phyloP scores from a whole-genome alignment of 2,113 vertebrate genomes.

The Bucco capensis region DNA sequence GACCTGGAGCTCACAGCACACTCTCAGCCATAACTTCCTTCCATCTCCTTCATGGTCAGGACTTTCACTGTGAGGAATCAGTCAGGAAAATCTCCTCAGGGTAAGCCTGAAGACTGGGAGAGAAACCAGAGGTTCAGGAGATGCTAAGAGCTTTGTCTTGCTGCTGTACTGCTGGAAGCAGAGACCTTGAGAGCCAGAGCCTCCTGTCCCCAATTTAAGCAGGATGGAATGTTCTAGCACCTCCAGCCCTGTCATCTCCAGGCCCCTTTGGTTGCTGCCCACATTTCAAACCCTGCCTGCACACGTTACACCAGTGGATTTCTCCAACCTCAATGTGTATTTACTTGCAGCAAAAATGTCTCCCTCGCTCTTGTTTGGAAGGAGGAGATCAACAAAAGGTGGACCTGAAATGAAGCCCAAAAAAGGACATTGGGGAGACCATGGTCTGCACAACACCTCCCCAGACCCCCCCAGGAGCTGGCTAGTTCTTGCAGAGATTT shows the following conservation, averaged over 20 bases:
- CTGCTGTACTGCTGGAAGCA: neutral
- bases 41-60: neutral
- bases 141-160: neutral
- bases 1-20: neutral
- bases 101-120: neutral
- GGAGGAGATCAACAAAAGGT: neutral
- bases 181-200: neutral
- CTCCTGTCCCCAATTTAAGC: neutral
- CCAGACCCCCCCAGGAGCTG: neutral
- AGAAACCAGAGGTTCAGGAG: neutral
- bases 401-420: neutral
- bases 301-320: neutral
- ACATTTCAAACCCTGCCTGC: neutral
- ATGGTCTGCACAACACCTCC: neutral
- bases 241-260: neutral
- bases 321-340: neutral
- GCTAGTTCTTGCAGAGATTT: neutral
- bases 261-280: neutral
- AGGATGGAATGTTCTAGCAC: neutral
- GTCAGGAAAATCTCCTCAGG: neutral
- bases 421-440: neutral
- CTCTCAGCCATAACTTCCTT: neutral
- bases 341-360: neutral
- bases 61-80: neutral
- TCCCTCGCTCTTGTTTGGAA: neutral